A percentile compares a stretch with the other conserved stretches of the same genome.
phyloP scores from a whole-genome alignment of 2,888 invertebrate genomes.

The Sphaeridia pumilis region DNA sequence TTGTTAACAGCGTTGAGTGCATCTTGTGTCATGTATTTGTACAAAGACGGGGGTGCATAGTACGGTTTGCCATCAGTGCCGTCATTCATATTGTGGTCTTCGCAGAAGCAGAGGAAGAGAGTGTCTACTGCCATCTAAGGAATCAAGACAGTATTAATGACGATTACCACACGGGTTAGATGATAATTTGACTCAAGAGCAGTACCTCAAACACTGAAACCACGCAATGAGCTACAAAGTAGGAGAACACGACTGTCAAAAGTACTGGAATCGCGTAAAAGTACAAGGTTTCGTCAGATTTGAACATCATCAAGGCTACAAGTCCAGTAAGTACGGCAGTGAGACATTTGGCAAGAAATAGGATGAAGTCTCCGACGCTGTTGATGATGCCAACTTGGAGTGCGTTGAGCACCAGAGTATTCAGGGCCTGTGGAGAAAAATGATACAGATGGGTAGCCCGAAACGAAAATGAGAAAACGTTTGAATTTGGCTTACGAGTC shows the following conservation, averaged over 20 bases:
- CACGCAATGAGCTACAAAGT: constrained; percentile 85
- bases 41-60: constrained; percentile 24
- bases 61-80: constrained; percentile 35
- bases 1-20: constrained; percentile 25
- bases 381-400: constrained; percentile 84
- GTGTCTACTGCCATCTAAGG: constrained; percentile 85
- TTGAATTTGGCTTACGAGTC: constrained; percentile 51
- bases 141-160: not conserved
- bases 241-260: constrained; percentile 70
- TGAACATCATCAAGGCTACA: constrained; percentile 62
- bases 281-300: constrained; percentile 58
- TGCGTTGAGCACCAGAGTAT: constrained; percentile 66
- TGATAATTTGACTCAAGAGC: not conserved
- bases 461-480: not conserved
- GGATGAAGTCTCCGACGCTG: constrained; percentile 80
- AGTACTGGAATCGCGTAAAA: constrained; percentile 79
- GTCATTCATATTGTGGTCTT: constrained; percentile 74
- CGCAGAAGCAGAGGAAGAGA: constrained; percentile 83
- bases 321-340: constrained; percentile 74
- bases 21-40: constrained; percentile 29
- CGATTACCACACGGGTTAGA: not conserved
- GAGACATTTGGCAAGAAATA: constrained; percentile 68
- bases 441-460: not conserved
- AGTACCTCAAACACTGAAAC: constrained; percentile 82
- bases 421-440: constrained; percentile 59